A percentile compares a stretch with the other conserved stretches of the same genome.
phyloP scores from a whole-genome alignment of 2,888 invertebrate genomes.

The Timandra comae region DNA sequence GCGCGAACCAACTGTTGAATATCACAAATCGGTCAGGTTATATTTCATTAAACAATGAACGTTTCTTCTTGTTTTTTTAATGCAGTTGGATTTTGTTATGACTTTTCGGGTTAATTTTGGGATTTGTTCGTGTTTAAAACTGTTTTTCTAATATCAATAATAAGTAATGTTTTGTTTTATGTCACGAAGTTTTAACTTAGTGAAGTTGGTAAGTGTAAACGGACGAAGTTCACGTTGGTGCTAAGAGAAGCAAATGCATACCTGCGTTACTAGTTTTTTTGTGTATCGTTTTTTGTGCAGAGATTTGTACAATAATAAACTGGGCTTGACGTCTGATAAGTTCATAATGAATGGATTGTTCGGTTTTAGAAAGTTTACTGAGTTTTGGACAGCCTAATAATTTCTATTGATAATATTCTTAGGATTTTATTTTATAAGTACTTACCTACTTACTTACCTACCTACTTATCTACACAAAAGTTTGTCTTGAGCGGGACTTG shows the following conservation, averaged over 20 bases:
- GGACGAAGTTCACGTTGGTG: constrained; percentile 33
- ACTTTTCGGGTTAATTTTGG: constrained; percentile 47
- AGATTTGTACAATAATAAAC: constrained; percentile 33
- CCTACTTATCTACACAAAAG: too few species aligned
- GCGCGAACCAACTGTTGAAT: constrained; percentile 46
- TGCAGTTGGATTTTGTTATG: constrained; percentile 34
- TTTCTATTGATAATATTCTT: too few species aligned
- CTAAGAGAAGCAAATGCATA: constrained; percentile 32
- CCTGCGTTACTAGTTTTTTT: constrained; percentile 34
- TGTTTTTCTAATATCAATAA: constrained; percentile 49
- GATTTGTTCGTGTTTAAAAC: constrained; percentile 52
- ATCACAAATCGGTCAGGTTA: constrained; percentile 53
- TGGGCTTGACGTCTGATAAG: constrained; percentile 24
- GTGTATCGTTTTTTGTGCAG: constrained; percentile 20
- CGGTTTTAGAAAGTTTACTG: constrained; percentile 4
- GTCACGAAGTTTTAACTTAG: constrained; percentile 44
- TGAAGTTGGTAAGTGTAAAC: constrained; percentile 28
- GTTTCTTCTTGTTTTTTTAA: constrained; percentile 48
- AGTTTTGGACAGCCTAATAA: too few species aligned
- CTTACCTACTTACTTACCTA: too few species aligned
- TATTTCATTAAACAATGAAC: constrained; percentile 50
- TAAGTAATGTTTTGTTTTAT: constrained; percentile 52
- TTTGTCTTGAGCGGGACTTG: too few species aligned
- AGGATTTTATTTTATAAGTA: too few species aligned
- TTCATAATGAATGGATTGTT: constrained; percentile 7